Evolutionary conservation across 53 echinoderm and acorn worm genomes (phyloP).

Genomic region (Stichopus horrens): DNA sequence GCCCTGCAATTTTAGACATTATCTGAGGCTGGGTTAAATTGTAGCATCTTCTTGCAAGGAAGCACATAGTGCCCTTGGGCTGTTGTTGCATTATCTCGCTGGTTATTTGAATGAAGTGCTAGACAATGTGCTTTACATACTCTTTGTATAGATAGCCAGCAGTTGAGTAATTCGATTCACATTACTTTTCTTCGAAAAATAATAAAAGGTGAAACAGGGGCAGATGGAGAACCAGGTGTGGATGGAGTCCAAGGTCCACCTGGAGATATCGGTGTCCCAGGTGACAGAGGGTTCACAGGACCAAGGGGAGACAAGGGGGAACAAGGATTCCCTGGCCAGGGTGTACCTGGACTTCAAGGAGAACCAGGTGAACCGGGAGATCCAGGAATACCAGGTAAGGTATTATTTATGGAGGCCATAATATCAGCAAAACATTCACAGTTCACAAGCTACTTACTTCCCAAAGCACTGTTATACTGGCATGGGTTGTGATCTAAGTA

Average conservation of each 20-base stretch:
- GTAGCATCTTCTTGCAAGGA: too few relatives aligned
- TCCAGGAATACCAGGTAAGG: slow-evolving; percentile 14
- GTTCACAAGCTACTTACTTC: too few relatives aligned
- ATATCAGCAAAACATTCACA: too few relatives aligned
- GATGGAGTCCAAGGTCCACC: not conserved
- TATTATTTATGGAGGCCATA: not conserved
- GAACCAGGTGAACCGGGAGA: not conserved
- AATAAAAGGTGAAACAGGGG: not conserved
- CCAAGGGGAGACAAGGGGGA: slow-evolving; percentile 19
- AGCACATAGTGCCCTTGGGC: too few relatives aligned
- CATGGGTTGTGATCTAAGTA: too few relatives aligned
- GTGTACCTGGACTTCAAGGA: not conserved
- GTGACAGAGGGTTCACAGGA: not conserved
- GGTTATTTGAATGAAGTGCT: too few relatives aligned
- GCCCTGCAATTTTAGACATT: too few relatives aligned
- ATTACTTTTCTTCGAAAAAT: not conserved
- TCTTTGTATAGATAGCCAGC: too few relatives aligned
- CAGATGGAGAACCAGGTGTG: not conserved
- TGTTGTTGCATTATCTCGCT: not conserved
- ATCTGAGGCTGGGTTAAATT: too few relatives aligned
- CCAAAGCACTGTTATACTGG: too few relatives aligned
- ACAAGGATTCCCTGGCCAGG: not conserved
- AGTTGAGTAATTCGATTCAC: too few relatives aligned
- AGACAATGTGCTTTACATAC: too few relatives aligned
- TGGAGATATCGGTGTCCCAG: slow-evolving; percentile 1